Conservation (phyloP, 2,888 invertebrate species). For the Agrotis exclamationis region DNA sequence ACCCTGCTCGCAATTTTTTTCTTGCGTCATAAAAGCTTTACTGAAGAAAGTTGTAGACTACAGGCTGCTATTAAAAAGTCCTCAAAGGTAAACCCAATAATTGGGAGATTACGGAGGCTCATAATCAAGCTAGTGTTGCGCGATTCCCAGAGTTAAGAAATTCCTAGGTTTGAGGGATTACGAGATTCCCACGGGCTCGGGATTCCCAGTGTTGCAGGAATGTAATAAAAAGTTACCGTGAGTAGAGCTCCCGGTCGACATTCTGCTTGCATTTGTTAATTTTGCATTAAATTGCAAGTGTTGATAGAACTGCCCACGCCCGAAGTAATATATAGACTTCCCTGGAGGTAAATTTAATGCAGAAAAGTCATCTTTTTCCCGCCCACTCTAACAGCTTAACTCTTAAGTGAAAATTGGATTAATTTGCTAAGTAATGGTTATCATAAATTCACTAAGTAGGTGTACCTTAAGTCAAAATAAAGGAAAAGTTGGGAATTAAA, state of each 20-base stretch:
- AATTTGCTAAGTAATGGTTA: slow-evolving; percentile 14
- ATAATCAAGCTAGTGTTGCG: too few species aligned
- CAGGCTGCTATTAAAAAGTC: not conserved
- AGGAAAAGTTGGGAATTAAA: not conserved
- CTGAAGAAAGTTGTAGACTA: not conserved
- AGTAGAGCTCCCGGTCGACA: too few species aligned
- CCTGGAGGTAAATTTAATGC: not conserved
- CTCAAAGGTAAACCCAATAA: not conserved
- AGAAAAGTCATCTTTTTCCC: not conserved
- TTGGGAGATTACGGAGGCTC: too few species aligned
- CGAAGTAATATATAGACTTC: not conserved
- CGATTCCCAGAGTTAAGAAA: too few species aligned
- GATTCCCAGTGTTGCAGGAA: too few species aligned
- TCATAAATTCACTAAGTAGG: slow-evolving; percentile 7
- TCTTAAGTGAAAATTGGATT: not conserved
- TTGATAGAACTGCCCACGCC: not conserved
- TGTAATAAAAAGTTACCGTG: too few species aligned
- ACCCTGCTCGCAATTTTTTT: too few species aligned
- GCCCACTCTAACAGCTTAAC: not conserved
- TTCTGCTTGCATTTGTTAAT: not conserved
- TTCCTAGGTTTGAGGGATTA: too few species aligned
- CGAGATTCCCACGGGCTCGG: too few species aligned
- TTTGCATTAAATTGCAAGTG: not conserved
- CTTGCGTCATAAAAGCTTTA: too few species aligned
- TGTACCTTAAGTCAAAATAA: not conserved